A percentile compares a stretch with the other conserved stretches of the same genome.
phyloP scores from a whole-genome alignment of 2,888 invertebrate genomes.

The Lasioglossum oenotherae region DNA sequence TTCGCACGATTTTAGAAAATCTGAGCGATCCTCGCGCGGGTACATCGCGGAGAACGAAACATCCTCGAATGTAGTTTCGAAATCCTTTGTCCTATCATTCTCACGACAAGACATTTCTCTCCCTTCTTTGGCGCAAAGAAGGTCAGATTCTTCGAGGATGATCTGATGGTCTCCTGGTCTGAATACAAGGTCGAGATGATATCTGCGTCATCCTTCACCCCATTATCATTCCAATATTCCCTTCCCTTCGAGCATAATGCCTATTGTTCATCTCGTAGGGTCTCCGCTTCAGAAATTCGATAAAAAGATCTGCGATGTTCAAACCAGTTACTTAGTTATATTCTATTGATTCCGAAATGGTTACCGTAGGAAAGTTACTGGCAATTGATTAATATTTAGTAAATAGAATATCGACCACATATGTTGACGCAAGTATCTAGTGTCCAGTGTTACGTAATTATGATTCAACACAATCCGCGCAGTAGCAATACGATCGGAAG shows the following conservation, averaged over 20 bases:
- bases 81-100: conserved; percentile 44
- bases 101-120: conserved; percentile 29
- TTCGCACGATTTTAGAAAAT: background rate
- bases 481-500: background rate
- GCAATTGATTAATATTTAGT: background rate
- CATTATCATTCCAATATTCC: conserved; percentile 22
- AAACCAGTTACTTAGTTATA: background rate
- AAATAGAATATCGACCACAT: too few species aligned
- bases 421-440: background rate
- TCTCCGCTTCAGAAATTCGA: background rate
- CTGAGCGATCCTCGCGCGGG: background rate
- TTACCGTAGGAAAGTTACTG: background rate
- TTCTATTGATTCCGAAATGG: background rate
- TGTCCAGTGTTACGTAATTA: background rate
- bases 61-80: conserved; percentile 40
- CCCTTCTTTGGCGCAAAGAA: conserved; percentile 53
- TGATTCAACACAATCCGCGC: background rate
- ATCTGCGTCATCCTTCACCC: conserved; percentile 15
- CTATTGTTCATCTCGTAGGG: background rate
- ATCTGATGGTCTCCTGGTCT: conserved; percentile 20
- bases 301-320: background rate
- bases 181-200: conserved; percentile 46
- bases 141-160: conserved; percentile 41
- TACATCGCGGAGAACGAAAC: background rate
- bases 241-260: background rate